phyloP scores from a whole-genome alignment of 2,888 invertebrate species.

The Tiliacea aurago region DNA sequence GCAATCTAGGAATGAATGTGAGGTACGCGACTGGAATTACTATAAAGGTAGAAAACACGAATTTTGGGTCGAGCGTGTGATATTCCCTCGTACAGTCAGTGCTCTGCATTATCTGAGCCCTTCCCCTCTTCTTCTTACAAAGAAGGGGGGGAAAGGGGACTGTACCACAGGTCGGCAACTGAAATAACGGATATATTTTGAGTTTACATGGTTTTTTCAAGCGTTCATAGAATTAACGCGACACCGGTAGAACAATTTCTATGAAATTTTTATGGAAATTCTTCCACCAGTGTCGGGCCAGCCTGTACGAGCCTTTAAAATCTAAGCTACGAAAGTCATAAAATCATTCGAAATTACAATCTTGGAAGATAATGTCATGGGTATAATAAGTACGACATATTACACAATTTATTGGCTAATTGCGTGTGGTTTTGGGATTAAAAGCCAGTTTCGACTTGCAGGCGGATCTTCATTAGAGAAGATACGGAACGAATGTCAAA shows the following conservation, averaged over 20 bases:
- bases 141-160: too few relatives aligned
- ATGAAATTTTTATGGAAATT: too few relatives aligned
- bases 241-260: too few relatives aligned
- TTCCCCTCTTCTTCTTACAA: too few relatives aligned
- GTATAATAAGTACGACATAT: too few relatives aligned
- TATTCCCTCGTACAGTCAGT: neutral
- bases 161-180: neutral
- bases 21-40: constrained; percentile 45
- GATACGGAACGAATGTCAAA: constrained; percentile 53
- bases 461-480: constrained; percentile 18
- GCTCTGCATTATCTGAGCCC: too few relatives aligned
- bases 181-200: neutral
- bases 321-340: neutral
- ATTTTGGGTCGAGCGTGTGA: neutral
- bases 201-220: neutral
- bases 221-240: neutral
- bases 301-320: too few relatives aligned
- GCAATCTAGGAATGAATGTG: constrained; percentile 47
- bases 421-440: neutral
- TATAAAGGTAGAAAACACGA: neutral
- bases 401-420: neutral
- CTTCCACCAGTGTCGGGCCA: too few relatives aligned
- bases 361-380: constrained; percentile 1
- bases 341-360: neutral
- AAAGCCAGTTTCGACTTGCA: neutral